Base-by-base conservation (phyloP, 92 coral and sea anemone genomes). In the Phenganax stokvisi region DNA sequence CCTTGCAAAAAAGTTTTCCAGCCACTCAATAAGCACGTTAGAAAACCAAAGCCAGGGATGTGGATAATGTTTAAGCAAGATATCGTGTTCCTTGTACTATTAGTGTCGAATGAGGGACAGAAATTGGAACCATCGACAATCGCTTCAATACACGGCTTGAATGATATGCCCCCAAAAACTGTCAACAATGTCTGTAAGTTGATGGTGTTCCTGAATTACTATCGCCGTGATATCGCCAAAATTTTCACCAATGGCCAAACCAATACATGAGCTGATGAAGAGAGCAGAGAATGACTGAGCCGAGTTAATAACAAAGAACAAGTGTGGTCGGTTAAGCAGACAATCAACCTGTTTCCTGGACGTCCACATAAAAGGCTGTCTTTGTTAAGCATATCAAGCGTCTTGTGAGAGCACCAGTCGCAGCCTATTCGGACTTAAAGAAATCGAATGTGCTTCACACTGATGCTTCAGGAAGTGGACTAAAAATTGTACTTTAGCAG, bases 171-270 rank as follows among this genome's bases (percentile, higher is more conserved):
- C 9, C 60, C 60, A 56, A 56, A 15, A 56, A 20, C 60, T 56
- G 60, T 56, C 10, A 56, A 56, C 60, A 56, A 56, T 56, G 60
- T 56, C 15, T 15, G 60, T 56, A 56, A 56, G 60, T 56, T 56
- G 60, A 56, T 56, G 60, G 60, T 15, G 60, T 15, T 56, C 25
- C 25, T 20, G 25, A 20, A 20, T 20, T 20, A 20, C 25, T 20
- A 20, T 20, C 25, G 25, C 25, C 25, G 25, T 20, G 25, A 56
- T 56, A 56, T 56, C 60, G 60, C 10, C 25, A 56, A 66, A 66
- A 9, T 66, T 66, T 28, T 66, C 72, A 9, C 20, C 12, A 66
- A 66, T 66, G 9, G 72, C 72, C 72, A 66, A 66, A 66, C 72
- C 72, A 16, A 66, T 66, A 8, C 17, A 66, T 28, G 72, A 66